phyloP scores from a whole-genome alignment of 2,888 invertebrate genomes.

The Drosophila histrio region DNA sequence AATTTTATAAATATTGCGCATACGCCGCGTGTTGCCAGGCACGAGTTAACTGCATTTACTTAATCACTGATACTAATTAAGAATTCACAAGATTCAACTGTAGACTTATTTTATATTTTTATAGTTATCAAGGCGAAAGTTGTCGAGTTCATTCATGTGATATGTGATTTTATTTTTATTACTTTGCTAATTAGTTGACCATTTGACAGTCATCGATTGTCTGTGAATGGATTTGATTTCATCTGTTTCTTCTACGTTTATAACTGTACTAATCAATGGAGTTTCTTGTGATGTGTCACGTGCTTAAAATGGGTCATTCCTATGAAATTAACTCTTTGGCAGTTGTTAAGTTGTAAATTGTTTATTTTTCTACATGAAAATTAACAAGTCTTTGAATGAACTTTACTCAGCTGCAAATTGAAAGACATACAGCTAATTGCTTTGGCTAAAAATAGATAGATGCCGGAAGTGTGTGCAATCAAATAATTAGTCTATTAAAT shows the following conservation, averaged over 20 bases:
- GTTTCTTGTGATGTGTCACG: conserved; percentile 46
- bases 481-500: neutral
- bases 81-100: conserved; percentile 33
- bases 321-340: neutral
- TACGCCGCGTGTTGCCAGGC: conserved; percentile 54
- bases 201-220: conserved; percentile 16
- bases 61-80: conserved; percentile 39
- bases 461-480: neutral
- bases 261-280: conserved; percentile 35
- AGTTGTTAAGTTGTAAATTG: conserved; percentile 14
- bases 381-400: conserved; percentile 21
- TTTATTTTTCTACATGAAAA: conserved; percentile 19
- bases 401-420: conserved; percentile 12
- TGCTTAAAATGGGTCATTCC: conserved; percentile 34
- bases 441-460: too few species aligned
- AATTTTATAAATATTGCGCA: conserved; percentile 53
- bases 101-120: neutral
- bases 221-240: conserved; percentile 43
- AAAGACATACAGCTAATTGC: neutral
- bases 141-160: conserved; percentile 31
- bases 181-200: conserved; percentile 47
- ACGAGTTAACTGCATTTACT: conserved; percentile 19
- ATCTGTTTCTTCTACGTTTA: conserved; percentile 28
- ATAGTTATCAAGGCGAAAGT: conserved; percentile 27
- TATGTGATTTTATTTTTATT: conserved; percentile 37